Evolutionary conservation across 1,140 invertebrate species (phyloP).

Genomic region (Copidosoma floridanum): DNA sequence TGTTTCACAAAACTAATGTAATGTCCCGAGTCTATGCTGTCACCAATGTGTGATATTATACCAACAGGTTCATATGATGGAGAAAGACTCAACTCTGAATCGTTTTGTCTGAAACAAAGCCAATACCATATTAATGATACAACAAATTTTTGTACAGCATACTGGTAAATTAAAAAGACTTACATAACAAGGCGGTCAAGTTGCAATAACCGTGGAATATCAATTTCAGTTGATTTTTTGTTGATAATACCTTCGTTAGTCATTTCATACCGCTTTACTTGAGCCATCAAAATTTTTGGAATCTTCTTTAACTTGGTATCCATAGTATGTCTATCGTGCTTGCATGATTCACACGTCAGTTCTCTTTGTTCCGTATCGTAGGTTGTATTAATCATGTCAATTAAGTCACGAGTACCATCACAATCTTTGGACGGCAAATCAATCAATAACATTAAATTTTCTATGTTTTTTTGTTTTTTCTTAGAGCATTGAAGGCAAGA

Average conservation of each 20-base stretch:
- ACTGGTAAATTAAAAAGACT: constrained; percentile 29
- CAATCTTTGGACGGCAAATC: constrained; percentile 37
- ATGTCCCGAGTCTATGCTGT: constrained; percentile 46
- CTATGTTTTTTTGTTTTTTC: constrained; percentile 39
- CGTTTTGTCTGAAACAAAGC: constrained; percentile 29
- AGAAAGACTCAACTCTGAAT: constrained; percentile 19
- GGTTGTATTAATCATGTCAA: constrained; percentile 37
- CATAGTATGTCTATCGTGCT: constrained; percentile 38
- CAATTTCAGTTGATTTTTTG: constrained; percentile 43
- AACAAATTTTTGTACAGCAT: constrained; percentile 9
- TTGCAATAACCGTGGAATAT: constrained; percentile 37
- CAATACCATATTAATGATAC: too few species aligned
- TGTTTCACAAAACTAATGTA: constrained; percentile 48
- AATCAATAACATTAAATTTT: constrained; percentile 45
- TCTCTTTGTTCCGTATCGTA: constrained; percentile 40
- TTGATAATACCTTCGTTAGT: constrained; percentile 37
- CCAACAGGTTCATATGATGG: constrained; percentile 41
- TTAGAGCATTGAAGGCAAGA: constrained; percentile 38
- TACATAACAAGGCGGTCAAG: constrained; percentile 38
- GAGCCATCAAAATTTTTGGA: constrained; percentile 44
- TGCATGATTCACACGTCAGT: constrained; percentile 41
- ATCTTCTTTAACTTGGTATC: constrained; percentile 39
- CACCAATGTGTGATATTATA: constrained; percentile 46
- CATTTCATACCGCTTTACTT: constrained; percentile 45
- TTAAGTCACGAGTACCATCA: constrained; percentile 29